Percentiles rank a stretch among this genome's conserved stretches.
Evolutionary conservation across 2,113 vertebrate genomes (phyloP).

Genomic region (Rhinogobius similis): DNA sequence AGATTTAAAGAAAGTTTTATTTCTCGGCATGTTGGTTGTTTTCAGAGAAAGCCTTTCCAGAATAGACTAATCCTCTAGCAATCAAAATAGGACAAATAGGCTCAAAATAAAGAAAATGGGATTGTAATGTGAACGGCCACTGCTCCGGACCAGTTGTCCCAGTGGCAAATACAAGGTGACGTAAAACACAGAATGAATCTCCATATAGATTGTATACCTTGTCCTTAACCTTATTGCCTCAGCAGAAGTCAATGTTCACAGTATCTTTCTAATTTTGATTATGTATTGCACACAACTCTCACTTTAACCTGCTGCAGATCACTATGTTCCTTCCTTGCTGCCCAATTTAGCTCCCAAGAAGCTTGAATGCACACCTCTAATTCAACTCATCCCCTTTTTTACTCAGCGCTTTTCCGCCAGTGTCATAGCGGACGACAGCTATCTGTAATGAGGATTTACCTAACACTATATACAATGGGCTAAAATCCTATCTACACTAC

Average conservation of each 20-base stretch:
- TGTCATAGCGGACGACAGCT: conserved; percentile 28
- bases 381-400: conserved; percentile 4
- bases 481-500: conserved; percentile 48
- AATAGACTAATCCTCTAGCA: too few species aligned
- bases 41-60: too few species aligned
- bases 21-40: too few species aligned
- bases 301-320: background rate
- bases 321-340: background rate
- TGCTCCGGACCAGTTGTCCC: too few species aligned
- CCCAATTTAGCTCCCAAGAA: conserved; percentile 6
- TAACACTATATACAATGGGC: conserved; percentile 49
- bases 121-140: too few species aligned
- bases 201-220: background rate
- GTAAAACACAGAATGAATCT: background rate
- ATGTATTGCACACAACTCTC: background rate
- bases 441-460: conserved; percentile 56
- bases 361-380: conserved; percentile 5
- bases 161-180: background rate
- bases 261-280: background rate
- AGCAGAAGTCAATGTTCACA: background rate
- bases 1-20: too few species aligned
- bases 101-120: too few species aligned
- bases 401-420: conserved; percentile 16
- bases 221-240: background rate
- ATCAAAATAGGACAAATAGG: too few species aligned